Evolutionary conservation across 2,888 invertebrate genomes (phyloP), one percentile per base, ranked within the genome.

Genomic region (Drosophila cognata): DNA sequence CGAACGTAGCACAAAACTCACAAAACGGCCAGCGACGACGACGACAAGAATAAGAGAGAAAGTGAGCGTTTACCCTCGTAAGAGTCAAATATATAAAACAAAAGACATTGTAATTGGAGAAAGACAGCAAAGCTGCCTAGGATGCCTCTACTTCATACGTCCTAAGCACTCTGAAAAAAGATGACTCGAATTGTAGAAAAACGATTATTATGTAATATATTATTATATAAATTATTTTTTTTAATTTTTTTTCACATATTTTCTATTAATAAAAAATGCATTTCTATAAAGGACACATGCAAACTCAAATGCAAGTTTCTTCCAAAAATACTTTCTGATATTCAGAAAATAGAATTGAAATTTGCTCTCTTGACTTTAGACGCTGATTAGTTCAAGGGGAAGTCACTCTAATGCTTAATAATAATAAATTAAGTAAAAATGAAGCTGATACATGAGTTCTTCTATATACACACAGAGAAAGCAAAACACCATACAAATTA

Each of bases 81-180:
- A 53, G 41, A 66, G 35, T 43, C 29, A 62, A 35, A 72, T 73
- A 74, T 81, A 81, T 85, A 89, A 88, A 89, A 86, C 85, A 86
- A 89, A 86, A 77, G 90, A 85, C 88, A 88, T 82, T 89, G 85
- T 89, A 86, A 86, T 86, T 86, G 88, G 79, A 84, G 72, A 61
- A 64, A 36, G 57, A 33, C 31, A 38, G 11, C 18, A 18, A 57
- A 57, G 46, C 25, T 46, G 25, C 25, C 25, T 25, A 41, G 56
- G 31, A 41, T 31, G n/a, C 3, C 18, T 18, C 18, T 5, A 7
- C 53, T 35, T 13, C 5, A 16, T 10, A 16, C 25, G 25, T 6
- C n/a, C 11, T n/a, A 7, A 46, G 16, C 46, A 46, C 46, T 46
- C 16, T 25, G 46, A 16, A 8, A 46, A 46, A 46, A 46, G 16